A percentile compares a stretch with the other conserved stretches of the same genome.
These are phyloP conservation scores for Entomobrya proxima DNA, from an alignment of 2,888 invertebrate genomes.

Conservation along the genomic window DNA sequence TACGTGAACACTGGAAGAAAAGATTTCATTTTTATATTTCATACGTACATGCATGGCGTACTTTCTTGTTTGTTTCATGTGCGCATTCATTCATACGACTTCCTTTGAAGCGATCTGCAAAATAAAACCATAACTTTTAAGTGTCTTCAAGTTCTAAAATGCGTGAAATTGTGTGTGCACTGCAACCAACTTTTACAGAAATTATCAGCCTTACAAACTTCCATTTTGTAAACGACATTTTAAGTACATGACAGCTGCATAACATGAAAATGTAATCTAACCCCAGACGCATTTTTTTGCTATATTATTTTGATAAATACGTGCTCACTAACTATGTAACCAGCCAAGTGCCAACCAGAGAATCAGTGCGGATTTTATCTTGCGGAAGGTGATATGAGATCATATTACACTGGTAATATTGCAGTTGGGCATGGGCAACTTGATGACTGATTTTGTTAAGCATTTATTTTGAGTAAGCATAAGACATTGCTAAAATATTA, in stretches of 20 bases:
- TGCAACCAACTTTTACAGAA: too few relatives aligned
- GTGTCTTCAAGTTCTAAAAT: not conserved
- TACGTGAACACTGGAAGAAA: too few relatives aligned
- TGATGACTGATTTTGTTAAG: not conserved
- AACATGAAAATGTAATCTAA: too few relatives aligned
- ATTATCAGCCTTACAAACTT: too few relatives aligned
- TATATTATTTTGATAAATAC: too few relatives aligned
- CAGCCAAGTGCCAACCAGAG: constrained; percentile 5
- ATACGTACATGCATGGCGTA: not conserved
- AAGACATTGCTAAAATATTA: not conserved
- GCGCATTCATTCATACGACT: constrained; percentile 13
- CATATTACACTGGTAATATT: not conserved
- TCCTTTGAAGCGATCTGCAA: not conserved
- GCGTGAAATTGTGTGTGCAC: not conserved
- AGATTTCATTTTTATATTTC: too few relatives aligned
- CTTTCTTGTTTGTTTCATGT: not conserved
- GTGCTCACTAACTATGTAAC: too few relatives aligned
- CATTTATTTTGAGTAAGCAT: not conserved
- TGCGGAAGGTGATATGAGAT: not conserved
- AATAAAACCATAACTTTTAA: not conserved
- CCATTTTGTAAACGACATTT: too few relatives aligned
- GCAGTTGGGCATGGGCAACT: not conserved
- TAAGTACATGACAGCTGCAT: too few relatives aligned
- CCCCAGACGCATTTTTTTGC: too few relatives aligned
- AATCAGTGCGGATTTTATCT: too few relatives aligned